Base-by-base conservation (phyloP, 30 jellyfish, hydroid and myxozoan species). In the Aurelia sp. region DNA sequence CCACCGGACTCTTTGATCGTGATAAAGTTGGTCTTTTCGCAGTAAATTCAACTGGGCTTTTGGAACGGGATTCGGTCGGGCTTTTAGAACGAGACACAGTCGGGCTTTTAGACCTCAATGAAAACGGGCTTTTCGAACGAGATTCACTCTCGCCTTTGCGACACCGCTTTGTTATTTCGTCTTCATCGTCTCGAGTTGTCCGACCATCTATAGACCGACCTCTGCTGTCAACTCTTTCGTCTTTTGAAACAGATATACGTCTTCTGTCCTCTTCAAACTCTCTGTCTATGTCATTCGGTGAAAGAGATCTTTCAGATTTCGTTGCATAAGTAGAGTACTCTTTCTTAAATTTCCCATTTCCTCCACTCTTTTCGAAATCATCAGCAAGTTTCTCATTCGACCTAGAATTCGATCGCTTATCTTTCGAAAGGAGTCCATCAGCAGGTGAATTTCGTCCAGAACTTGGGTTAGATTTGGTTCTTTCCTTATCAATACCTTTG, bases 371-470 rank as follows among this genome's bases (percentile, higher is more conserved):
- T 11, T 44, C 89, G 66, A 5, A 12, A 13, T 51, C 35, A 17
- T 18, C 57, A 22, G 13, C 51, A 63, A 8, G 61, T 47, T 41
- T 38, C 71, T 55, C 35, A 9, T 77, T 75, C 10, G 74, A 22
- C 63, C 38, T 13, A 19, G 22, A 58, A 19, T 38, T 58, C 52
- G 38, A 24, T 60, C 88, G 47, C 44, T 48, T 53, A 0, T 38
- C 61, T 30, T 40, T 63, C 6, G 89, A 61, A 12, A 78, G 24
- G 58, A 78, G 80, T n/a, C 80, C 80, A 2, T 78, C 89, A 2
- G 68, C 80, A 2, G 89, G 89, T 21, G 89, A 78, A 16, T 44
- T 66, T 78, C 89, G 64, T 8, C 88, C 88, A 0, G 88, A 77
- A 31, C 77, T 40, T 9, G 77, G 13, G 51, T 75, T 62, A 51